These are phyloP conservation scores for Octodon degus DNA, from an alignment of 2,113 vertebrate genomes.

Conservation along the genomic window DNA sequence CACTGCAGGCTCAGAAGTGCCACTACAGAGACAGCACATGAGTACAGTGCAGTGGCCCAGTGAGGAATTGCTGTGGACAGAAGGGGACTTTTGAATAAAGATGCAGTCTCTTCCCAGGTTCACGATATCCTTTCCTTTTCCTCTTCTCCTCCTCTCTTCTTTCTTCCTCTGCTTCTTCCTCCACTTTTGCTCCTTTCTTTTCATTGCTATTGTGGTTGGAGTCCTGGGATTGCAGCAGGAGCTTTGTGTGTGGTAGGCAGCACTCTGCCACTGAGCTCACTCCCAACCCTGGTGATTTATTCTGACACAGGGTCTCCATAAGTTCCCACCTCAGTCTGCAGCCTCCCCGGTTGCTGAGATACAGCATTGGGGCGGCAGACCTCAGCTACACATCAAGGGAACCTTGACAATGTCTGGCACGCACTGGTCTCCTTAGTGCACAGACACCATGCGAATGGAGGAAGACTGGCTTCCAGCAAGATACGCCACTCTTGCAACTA, in stretches of 20 bases:
- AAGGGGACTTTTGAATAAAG: fast-evolving
- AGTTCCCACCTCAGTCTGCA: background rate
- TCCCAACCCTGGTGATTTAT: background rate
- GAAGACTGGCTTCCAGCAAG: background rate
- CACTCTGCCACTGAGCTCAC: background rate
- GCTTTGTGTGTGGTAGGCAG: background rate
- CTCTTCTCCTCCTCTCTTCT: background rate
- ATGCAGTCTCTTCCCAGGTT: fast-evolving
- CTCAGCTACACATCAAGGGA: too few species aligned
- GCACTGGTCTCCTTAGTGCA: background rate
- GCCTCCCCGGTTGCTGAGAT: background rate
- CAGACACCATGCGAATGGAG: background rate
- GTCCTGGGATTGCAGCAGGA: background rate
- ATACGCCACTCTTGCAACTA: background rate
- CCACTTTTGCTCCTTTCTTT: background rate
- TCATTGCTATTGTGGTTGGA: background rate
- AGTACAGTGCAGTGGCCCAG: fast-evolving
- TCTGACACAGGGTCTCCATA: background rate
- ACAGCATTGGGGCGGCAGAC: background rate
- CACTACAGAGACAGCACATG: background rate
- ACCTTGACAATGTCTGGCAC: background rate
- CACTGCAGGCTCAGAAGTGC: background rate
- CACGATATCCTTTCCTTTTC: background rate
- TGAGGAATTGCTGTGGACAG: fast-evolving
- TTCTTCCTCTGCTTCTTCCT: too few species aligned